Evolutionary conservation across 1,140 invertebrate species (phyloP).

Genomic region (Drosophila sucinea): DNA sequence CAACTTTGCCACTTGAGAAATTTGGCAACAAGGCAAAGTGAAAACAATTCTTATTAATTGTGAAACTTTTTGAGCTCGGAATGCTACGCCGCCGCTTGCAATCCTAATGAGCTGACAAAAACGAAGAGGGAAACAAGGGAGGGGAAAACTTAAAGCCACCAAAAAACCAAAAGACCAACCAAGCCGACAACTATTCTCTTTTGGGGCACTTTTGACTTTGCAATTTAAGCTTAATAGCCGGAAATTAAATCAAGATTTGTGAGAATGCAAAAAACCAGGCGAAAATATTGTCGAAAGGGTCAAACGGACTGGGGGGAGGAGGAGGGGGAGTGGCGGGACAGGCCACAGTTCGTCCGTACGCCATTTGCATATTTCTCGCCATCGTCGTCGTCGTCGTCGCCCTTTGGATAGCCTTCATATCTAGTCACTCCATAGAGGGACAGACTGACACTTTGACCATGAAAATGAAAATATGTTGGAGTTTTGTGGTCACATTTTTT

Average conservation of each 20-base stretch:
- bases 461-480: conserved; percentile 77
- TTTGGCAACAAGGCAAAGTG: not conserved
- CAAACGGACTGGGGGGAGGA: not conserved
- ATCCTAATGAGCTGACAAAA: conserved; percentile 51
- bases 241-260: conserved; percentile 79
- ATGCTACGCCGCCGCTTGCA: not conserved
- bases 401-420: not conserved
- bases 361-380: conserved; percentile 70
- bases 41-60: conserved; percentile 9
- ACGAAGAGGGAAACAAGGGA: too few species aligned
- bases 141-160: not conserved
- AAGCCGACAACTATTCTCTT: conserved; percentile 61
- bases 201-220: conserved; percentile 19
- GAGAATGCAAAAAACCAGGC: conserved; percentile 22
- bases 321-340: not conserved
- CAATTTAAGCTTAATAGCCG: conserved; percentile 64
- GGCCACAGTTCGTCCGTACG: conserved; percentile 2
- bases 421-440: not conserved
- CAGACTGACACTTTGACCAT: conserved; percentile 62
- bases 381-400: not conserved
- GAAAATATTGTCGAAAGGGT: not conserved
- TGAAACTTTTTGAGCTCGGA: not conserved
- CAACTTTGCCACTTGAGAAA: too few species aligned
- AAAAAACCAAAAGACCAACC: not conserved
- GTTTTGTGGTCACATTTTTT: conserved; percentile 13